Percentiles rank a stretch among this genome's conserved stretches.
Conservation (phyloP, 2,797 vertebrate species). For the Telmatherina bonti region DNA sequence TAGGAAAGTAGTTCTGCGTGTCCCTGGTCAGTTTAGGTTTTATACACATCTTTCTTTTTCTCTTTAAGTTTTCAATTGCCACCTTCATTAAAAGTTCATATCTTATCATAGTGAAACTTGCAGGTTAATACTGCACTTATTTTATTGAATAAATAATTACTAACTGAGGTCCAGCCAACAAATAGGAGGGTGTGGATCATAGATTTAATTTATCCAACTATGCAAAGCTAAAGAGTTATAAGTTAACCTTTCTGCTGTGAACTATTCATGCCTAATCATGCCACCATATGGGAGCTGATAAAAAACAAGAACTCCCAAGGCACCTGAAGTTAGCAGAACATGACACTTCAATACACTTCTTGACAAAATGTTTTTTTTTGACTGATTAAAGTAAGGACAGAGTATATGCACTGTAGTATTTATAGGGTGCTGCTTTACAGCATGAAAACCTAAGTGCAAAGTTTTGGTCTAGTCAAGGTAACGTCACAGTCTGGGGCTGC, state of each 20-base stretch:
- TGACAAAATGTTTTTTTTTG: background rate
- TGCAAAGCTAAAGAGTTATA: background rate
- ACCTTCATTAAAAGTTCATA: background rate
- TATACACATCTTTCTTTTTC: slow-evolving; percentile 7
- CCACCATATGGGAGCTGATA: background rate
- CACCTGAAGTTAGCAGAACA: background rate
- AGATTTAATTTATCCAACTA: background rate
- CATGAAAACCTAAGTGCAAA: background rate
- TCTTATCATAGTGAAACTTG: background rate
- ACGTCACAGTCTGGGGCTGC: background rate
- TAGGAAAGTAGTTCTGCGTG: slow-evolving; percentile 1
- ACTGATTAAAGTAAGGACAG: background rate
- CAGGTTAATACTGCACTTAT: slow-evolving; percentile 3
- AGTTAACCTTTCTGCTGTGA: background rate
- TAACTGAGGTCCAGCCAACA: background rate
- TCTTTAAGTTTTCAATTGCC: slow-evolving; percentile 13
- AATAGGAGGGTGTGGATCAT: background rate
- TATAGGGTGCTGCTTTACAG: background rate
- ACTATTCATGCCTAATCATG: background rate
- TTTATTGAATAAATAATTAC: background rate
- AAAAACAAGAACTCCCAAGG: background rate
- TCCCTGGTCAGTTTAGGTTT: background rate
- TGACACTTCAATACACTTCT: background rate
- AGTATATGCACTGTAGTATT: background rate
- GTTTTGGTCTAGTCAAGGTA: background rate